Conservation (phyloP, 2,113 vertebrate species). For the Oryzias woworae region DNA sequence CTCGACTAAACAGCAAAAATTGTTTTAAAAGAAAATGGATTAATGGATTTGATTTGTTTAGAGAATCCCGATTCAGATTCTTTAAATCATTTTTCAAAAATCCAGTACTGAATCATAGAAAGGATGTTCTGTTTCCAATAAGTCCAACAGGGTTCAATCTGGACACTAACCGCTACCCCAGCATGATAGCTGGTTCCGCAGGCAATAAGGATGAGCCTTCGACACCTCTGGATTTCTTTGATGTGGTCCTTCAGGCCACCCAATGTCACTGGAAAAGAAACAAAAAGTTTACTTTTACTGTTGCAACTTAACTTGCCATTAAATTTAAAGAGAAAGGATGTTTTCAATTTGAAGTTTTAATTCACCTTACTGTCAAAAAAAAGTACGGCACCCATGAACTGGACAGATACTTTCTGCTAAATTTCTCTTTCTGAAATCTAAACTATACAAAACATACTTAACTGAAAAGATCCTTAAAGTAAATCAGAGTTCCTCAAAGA, state of each 20-base stretch:
- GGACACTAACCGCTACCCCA: slow-evolving; percentile 90
- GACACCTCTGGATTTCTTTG: slow-evolving; percentile 97
- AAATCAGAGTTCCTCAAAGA: background rate
- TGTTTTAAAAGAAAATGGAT: too few relatives aligned
- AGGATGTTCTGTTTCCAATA: too few relatives aligned
- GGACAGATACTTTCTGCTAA: background rate
- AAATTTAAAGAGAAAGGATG: background rate
- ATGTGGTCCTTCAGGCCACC: slow-evolving; percentile 98
- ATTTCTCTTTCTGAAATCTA: background rate
- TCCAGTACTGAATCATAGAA: too few relatives aligned
- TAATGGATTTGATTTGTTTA: too few relatives aligned
- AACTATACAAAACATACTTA: background rate
- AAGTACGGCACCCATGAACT: background rate
- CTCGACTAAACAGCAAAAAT: too few relatives aligned
- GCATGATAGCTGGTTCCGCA: slow-evolving; percentile 98
- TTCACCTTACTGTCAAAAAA: background rate
- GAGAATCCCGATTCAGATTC: too few relatives aligned
- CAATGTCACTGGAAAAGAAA: slow-evolving; percentile 82
- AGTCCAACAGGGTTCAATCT: too few relatives aligned
- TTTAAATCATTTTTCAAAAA: too few relatives aligned
- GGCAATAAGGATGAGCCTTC: slow-evolving; percentile 94
- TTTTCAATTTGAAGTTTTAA: background rate
- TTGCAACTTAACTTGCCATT: slow-evolving; percentile 18
- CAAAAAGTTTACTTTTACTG: slow-evolving; percentile 11
- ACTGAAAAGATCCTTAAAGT: background rate